A percentile compares a stretch with the other conserved stretches of the same genome.
These are phyloP conservation scores for Cydia amplana DNA, from an alignment of 1,140 invertebrate genomes.

Conservation along the genomic window DNA sequence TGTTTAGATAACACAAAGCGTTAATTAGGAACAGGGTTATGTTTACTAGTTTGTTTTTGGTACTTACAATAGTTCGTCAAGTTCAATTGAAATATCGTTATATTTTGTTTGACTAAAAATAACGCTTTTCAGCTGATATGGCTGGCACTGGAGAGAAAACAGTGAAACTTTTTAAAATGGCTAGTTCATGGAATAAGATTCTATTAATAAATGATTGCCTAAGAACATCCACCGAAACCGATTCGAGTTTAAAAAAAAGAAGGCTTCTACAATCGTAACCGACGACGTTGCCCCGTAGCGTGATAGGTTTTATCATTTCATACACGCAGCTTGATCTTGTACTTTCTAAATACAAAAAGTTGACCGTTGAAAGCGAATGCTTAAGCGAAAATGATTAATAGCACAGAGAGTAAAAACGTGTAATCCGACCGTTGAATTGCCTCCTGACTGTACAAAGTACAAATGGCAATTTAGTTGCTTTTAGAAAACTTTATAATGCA, in stretches of 20 bases:
- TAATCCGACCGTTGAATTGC: slow-evolving; percentile 40
- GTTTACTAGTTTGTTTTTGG: too few species aligned
- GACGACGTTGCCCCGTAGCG: slow-evolving; percentile 12
- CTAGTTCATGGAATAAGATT: too few species aligned
- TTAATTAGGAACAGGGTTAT: too few species aligned
- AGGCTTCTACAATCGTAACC: background rate
- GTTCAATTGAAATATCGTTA: too few species aligned
- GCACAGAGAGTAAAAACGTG: slow-evolving; percentile 22
- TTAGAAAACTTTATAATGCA: slow-evolving; percentile 38
- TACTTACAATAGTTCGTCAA: too few species aligned
- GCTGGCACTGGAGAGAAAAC: too few species aligned
- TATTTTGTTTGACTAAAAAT: too few species aligned
- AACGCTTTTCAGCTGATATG: too few species aligned
- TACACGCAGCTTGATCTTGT: slow-evolving; percentile 18
- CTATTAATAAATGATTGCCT: background rate
- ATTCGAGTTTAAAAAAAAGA: background rate
- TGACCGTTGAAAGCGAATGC: slow-evolving; percentile 26
- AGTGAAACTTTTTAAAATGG: too few species aligned
- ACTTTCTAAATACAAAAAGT: slow-evolving; percentile 30
- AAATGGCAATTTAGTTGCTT: slow-evolving; percentile 45
- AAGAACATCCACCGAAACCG: too few species aligned
- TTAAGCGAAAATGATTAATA: slow-evolving; percentile 29
- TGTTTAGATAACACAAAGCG: background rate
- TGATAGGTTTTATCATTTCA: slow-evolving; percentile 26
- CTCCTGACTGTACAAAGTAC: slow-evolving; percentile 40